Percentiles rank a stretch among this genome's conserved stretches.
These are phyloP conservation scores for Urosaurus nigricauda DNA, from an alignment of 2,797 vertebrate genomes.

Conservation along the genomic window DNA sequence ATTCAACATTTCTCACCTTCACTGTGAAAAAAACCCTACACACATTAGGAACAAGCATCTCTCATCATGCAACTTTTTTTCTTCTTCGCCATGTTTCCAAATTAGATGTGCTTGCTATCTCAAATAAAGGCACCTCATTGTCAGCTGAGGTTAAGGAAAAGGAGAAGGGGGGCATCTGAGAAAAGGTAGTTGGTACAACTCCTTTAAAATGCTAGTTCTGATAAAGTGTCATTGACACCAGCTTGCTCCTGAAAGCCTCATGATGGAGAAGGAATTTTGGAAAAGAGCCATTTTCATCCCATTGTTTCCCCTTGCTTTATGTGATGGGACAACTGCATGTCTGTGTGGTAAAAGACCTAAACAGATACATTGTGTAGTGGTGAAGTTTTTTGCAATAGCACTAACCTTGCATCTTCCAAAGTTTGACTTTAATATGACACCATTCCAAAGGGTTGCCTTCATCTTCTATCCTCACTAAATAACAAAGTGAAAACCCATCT, in stretches of 20 bases:
- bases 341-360: not conserved
- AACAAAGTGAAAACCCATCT: conserved; percentile 42
- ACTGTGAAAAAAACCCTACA: not conserved
- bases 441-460: not conserved
- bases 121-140: conserved; percentile 36
- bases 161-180: conserved; percentile 33
- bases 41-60: conserved; percentile 19
- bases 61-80: conserved; percentile 52
- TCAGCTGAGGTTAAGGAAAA: not conserved
- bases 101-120: conserved; percentile 35
- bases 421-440: conserved; percentile 31
- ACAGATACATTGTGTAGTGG: not conserved
- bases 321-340: not conserved
- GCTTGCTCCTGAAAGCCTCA: conserved; percentile 44
- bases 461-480: conserved; percentile 10
- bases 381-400: not conserved
- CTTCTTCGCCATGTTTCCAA: conserved; percentile 43
- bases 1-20: conserved; percentile 32
- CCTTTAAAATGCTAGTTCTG: conserved; percentile 56
- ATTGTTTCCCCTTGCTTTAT: conserved; percentile 10
- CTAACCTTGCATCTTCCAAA: conserved; percentile 46
- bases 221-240: conserved; percentile 45
- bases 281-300: conserved; percentile 14
- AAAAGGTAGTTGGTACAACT: conserved; percentile 36
- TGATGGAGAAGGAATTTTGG: not conserved